Percentiles rank a stretch among this genome's conserved stretches.
Evolutionary conservation across 2,888 invertebrate genomes (phyloP).

Genomic region (Bimastos eiseni): DNA sequence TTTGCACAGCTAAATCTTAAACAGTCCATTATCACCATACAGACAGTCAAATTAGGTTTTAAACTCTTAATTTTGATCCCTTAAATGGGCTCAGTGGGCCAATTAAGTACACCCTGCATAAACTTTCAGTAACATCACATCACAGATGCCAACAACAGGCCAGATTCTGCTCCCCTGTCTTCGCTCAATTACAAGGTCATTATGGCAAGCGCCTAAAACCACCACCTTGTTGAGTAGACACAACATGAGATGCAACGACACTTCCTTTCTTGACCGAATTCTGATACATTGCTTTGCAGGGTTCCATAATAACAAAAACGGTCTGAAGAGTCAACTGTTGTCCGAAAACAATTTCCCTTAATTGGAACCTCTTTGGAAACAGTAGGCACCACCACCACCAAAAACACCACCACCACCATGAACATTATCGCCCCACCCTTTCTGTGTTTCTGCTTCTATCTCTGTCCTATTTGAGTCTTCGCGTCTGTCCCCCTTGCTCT

Average conservation of each 20-base stretch:
- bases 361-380: neutral
- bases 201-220: neutral
- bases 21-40: too few species aligned
- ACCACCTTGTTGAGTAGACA: too few species aligned
- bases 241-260: too few species aligned
- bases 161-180: neutral
- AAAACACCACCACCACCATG: too few species aligned
- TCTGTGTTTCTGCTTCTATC: neutral
- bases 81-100: too few species aligned
- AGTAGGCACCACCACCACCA: conserved; percentile 13
- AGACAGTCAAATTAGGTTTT: too few species aligned
- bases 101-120: too few species aligned
- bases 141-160: neutral
- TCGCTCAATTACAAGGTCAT: neutral
- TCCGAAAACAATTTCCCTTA: neutral
- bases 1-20: too few species aligned
- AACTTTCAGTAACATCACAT: neutral
- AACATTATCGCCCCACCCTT: neutral
- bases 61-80: too few species aligned
- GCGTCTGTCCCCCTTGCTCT: neutral
- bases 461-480: too few species aligned
- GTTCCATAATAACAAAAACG: neutral
- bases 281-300: neutral
- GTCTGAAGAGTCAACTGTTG: neutral
- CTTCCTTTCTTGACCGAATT: neutral